Evolutionary conservation across 2,113 vertebrate species (phyloP), one percentile per base, ranked within the genome.

Genomic region (Lophius piscatorius): DNA sequence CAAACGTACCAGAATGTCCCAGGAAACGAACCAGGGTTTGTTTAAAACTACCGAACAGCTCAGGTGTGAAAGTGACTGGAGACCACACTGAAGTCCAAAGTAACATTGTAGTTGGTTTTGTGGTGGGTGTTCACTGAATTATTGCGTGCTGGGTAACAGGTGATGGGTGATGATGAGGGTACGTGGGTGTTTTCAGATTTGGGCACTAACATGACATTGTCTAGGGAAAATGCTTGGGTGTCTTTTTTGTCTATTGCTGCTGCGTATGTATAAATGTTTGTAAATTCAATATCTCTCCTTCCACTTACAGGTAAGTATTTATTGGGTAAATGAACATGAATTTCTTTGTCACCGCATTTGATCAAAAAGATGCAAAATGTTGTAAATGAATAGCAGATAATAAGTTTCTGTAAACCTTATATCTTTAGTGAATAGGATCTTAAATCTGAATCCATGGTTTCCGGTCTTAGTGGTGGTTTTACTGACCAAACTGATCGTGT

Each of bases 81-180:
- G 16, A 8, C 11, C 4, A 29, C 20, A 11, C 17, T 3, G 36
- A 39, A 1, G 13, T 26, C 16, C 8, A 35, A 18, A 21, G 4
- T 51, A 26, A 10, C 6, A 6, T 4, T 48, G 9, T 29, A 52
- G 23, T 18, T 17, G 12, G 44, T 59, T 23, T 26, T 54, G 21
- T 74, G 56, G 42, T 59, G 58, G 20, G 46, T 23, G 34, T 62
- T 66, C 28, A 42, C 33, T 47, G 68, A 21, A 66, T 63, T 55
- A 6, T 35, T 80, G 61, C 50, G 20, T 59, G 73, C 18, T 64
- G 76, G 68, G 61, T 66, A 60, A 70, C 49, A 36, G 87, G 85
- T 88, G 83, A 76, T 22, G 77, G 85, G 76, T 79, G 63, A 46
- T 63, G 39, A n/a, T 41, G 44, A 51, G 45, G 38, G 56, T 80